phyloP scores from a whole-genome alignment of 2,888 invertebrate species.

The Agrotis segetum region DNA sequence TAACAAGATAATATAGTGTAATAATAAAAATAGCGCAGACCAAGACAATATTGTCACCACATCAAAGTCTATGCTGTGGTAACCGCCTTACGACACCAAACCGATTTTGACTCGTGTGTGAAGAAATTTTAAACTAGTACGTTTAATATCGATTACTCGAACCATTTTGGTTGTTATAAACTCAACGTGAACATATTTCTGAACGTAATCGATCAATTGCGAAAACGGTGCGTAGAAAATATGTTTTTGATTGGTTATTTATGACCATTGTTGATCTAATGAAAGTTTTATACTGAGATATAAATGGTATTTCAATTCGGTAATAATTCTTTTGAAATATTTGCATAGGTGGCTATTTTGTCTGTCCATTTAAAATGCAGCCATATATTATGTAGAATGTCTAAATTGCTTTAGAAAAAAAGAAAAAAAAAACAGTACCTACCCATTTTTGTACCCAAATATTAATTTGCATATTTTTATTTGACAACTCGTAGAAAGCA shows the following conservation, averaged over 20 bases:
- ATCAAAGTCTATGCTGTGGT: conserved; percentile 53
- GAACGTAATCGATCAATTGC: conserved; percentile 69
- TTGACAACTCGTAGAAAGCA: conserved; percentile 40
- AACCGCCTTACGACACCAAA: conserved; percentile 53
- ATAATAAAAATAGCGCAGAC: conserved; percentile 41
- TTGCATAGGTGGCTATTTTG: conserved; percentile 9
- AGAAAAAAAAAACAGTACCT: conserved; percentile 33
- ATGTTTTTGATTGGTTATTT: conserved; percentile 58
- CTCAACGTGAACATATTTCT: conserved; percentile 69
- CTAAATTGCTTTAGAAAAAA: conserved; percentile 15
- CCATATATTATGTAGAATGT: conserved; percentile 16
- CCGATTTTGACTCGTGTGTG: conserved; percentile 56
- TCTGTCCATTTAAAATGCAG: conserved; percentile 11
- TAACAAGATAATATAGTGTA: conserved; percentile 10
- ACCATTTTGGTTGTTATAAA: conserved; percentile 61
- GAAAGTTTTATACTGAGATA: conserved; percentile 55
- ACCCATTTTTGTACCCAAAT: conserved; percentile 41
- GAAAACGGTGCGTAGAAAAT: conserved; percentile 60
- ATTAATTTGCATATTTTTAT: conserved; percentile 58
- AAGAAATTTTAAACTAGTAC: conserved; percentile 59
- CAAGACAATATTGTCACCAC: conserved; percentile 56
- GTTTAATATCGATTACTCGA: conserved; percentile 60
- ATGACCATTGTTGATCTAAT: conserved; percentile 38
- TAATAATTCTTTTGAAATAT: conserved; percentile 38
- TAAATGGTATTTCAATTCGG: conserved; percentile 19